Base-by-base conservation (phyloP, 1,140 invertebrate species). In the Oreohelix idahoensis region DNA sequence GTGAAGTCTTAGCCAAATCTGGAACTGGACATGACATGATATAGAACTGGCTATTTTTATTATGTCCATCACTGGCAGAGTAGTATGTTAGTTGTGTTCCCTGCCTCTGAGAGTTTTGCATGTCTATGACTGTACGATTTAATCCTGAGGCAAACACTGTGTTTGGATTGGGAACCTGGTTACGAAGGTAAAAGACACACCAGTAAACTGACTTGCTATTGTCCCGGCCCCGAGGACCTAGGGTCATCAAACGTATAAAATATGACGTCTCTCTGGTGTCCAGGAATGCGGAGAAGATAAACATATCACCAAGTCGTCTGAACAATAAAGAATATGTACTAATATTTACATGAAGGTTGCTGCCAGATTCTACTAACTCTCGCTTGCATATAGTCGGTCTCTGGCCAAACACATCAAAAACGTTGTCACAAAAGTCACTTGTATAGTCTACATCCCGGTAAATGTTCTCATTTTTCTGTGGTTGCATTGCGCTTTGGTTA, bases 241-340 rank as follows among this genome's bases (percentile, higher is more conserved):
- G 13, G 15, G 53, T 74, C 38, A 85, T 79, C 17, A 83, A 39
- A 8, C 81, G 84, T 26, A 85, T 66, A 32, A 39, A 32, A 8
- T 38, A 42, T 5, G 26, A 20, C 13, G 23, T 13, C 0, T 26
- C 26, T 15, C 84, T 53, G 36, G 1, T 36, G 38, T 85, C 84
- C 17, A 83, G 73, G 66, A 83, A 85, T 36, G 81, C 77, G 8
- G 84, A 85, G 73, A 75, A 85, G 20, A 85, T 45, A 20, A 13
- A 35, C 11, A 85, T 20, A 32, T 85, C 81, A 0, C 81, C 69
- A 4, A 85, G 51, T 35, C 42, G 26, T 35, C 63, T 63, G 36
- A 85, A 85, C 38, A 29, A 32, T 23, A 81, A 15, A 11, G 77
- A 79, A 66, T 58, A 39, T 45, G 5, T 66, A 32, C 53, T 63